Base-by-base conservation (phyloP, 2,797 vertebrate genomes). In the Hipposideros larvatus region DNA sequence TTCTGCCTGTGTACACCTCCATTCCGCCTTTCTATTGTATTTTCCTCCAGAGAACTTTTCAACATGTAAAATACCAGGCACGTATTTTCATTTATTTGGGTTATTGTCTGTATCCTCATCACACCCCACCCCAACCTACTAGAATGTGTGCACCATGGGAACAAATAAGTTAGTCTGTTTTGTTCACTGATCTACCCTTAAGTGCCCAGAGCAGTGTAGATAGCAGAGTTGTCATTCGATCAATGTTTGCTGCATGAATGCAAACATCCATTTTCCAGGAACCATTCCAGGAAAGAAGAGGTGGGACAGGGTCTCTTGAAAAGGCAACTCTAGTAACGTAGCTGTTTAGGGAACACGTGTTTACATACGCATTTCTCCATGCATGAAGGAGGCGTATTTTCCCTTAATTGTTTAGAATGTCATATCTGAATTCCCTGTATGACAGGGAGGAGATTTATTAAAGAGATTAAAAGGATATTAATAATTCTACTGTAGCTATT, bases 321-420 rank as follows among this genome's bases (percentile, higher is more conserved):
- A 74, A 59, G 19, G 31, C 13, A 93, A 11, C 24, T 46, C n/a
- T 46, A n/a, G 22, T 18, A 74, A 2, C 55, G 1, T 53, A n/a
- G 65, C 57, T 31, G 26, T 53, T 82, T 87, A 87, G 43, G 15
- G 15, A 85, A 73, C 7, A 70, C 14, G 68, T 16, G 1, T 1
- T 63, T 77, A 59, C 37, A 14, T 34, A 8, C 1, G 61, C n/a
- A 61, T 68, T 77, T 63, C 63, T 26, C 13, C 14, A 63, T 19
- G 34, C 48, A 19, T 13, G 79, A 51, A 75, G 51, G 26, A 1
- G 8, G 7, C 1, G 59, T 37, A 2, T 61, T 66, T 87, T 41
- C 43, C 34, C 59, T 24, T 79, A 90, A 77, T 34, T 61, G 9
- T 93, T 92, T 92, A 63, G 4, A 77, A 61, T 43, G 11, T 26